Conservation (phyloP, 2,888 invertebrate species). For the Esperia sulphurella region DNA sequence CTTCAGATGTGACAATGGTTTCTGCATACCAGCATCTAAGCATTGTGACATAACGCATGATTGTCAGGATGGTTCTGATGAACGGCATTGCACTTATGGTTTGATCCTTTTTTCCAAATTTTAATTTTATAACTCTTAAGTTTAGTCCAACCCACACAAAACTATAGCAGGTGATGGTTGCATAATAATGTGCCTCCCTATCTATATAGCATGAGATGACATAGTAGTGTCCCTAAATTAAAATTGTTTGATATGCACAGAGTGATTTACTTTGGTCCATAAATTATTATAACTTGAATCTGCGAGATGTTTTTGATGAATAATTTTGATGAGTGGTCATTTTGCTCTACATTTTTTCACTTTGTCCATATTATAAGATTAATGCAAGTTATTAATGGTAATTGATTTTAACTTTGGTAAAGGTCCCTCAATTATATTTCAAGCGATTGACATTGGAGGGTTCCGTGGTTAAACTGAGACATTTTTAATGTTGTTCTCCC, state of each 20-base stretch:
- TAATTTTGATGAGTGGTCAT: too few species aligned
- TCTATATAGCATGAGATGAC: background rate
- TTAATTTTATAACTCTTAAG: slow-evolving; percentile 15
- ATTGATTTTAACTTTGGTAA: too few species aligned
- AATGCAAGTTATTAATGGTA: too few species aligned
- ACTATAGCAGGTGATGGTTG: slow-evolving; percentile 19
- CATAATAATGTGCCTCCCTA: background rate
- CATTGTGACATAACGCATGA: slow-evolving; percentile 77
- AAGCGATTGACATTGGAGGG: too few species aligned
- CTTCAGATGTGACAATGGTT: slow-evolving; percentile 83
- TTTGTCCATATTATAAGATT: too few species aligned
- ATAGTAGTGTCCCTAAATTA: too few species aligned
- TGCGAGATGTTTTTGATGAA: too few species aligned
- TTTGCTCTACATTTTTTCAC: too few species aligned
- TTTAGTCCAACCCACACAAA: slow-evolving; percentile 2
- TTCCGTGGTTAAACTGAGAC: too few species aligned
- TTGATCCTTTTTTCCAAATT: slow-evolving; percentile 52
- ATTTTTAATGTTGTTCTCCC: too few species aligned
- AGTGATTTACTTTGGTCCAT: background rate
- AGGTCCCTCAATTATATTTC: too few species aligned
- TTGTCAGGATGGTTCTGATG: slow-evolving; percentile 80
- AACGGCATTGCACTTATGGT: slow-evolving; percentile 75
- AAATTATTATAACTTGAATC: too few species aligned
- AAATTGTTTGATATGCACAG: background rate
- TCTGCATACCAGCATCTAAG: slow-evolving; percentile 79